These are phyloP conservation scores for Cremastobaeus sp. DNA, from an alignment of 2,888 invertebrate species.

Conservation along the genomic window DNA sequence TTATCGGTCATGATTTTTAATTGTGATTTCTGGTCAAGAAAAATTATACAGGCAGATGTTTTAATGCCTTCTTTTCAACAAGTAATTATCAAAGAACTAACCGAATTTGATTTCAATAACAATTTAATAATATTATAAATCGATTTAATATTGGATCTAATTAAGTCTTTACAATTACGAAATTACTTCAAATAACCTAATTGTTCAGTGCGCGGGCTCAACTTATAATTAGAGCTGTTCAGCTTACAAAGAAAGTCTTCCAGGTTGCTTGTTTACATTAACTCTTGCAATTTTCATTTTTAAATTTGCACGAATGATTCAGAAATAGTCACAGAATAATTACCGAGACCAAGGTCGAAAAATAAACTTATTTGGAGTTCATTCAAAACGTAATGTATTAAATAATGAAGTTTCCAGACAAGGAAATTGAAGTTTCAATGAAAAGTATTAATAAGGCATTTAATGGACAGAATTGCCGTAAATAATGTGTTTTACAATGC, in stretches of 20 bases:
- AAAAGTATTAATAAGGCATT: neutral
- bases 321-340: neutral
- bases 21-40: neutral
- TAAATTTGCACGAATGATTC: no score
- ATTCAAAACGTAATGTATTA: no score
- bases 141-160: no score
- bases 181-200: no score
- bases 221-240: constrained; percentile 23
- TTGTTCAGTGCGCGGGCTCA: constrained; percentile 5
- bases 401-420: no score
- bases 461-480: neutral
- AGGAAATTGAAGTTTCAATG: neutral
- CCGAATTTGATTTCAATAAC: no score
- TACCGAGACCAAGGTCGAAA: no score
- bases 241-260: constrained; percentile 8
- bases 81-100: neutral
- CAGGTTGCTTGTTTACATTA: constrained; percentile 15
- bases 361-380: no score
- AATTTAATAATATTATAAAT: no score
- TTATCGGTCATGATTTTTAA: constrained; percentile 6
- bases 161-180: no score
- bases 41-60: neutral
- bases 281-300: constrained; percentile 1
- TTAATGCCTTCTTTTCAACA: neutral
- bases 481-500: neutral